Conservation (phyloP, 2,113 vertebrate species). For the Chaetops frenatus region DNA sequence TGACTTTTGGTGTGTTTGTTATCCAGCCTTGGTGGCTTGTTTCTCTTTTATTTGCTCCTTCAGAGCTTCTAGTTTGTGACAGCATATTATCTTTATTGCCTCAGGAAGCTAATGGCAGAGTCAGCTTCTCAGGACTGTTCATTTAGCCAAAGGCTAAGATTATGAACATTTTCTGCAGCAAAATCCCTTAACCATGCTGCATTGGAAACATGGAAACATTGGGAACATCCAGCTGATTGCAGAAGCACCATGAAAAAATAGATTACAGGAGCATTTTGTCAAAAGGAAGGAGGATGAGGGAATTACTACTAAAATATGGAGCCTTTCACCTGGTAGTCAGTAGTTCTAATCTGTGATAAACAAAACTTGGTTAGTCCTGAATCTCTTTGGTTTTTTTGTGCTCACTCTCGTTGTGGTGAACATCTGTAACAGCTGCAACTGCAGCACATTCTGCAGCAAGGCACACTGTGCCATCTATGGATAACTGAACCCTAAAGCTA, state of each 20-base stretch:
- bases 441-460: background rate
- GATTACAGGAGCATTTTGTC: background rate
- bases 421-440: background rate
- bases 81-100: background rate
- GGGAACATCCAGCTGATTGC: background rate
- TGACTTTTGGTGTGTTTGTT: background rate
- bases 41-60: background rate
- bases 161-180: background rate
- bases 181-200: background rate
- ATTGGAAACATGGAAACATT: background rate
- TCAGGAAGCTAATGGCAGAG: background rate
- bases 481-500: background rate
- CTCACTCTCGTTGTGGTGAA: background rate
- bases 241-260: background rate
- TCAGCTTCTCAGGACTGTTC: background rate
- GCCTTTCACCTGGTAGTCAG: background rate
- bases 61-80: background rate
- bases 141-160: background rate
- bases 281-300: background rate
- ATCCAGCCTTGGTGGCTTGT: background rate
- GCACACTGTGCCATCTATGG: background rate
- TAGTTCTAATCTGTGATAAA: background rate
- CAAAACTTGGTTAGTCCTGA: background rate
- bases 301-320: background rate
- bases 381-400: background rate